Conservation (phyloP, 2,113 vertebrate genomes). For the Spizaetus ornatus region DNA sequence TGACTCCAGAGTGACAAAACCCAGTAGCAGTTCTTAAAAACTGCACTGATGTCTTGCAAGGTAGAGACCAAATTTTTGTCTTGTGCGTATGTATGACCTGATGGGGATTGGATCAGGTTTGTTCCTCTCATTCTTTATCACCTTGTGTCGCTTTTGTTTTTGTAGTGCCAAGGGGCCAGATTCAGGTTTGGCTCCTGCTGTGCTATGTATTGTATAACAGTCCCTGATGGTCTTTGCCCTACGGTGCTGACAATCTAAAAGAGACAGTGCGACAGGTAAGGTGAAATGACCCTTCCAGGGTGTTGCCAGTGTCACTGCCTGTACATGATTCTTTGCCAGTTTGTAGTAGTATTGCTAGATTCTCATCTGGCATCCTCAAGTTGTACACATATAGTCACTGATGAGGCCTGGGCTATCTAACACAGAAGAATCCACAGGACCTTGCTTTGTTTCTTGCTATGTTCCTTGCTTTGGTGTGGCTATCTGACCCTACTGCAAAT, state of each 20-base stretch:
- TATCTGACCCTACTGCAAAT: not conserved
- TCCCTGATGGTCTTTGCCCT: not conserved
- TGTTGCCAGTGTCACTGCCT: not conserved
- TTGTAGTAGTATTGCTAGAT: not conserved
- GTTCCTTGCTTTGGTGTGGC: not conserved
- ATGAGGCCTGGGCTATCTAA: not conserved
- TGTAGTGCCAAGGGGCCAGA: not conserved
- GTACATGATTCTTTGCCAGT: not conserved
- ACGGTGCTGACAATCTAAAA: not conserved
- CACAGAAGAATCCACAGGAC: not conserved
- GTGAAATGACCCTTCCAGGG: not conserved
- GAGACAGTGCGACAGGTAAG: not conserved
- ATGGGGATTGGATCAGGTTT: not conserved
- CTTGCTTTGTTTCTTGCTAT: not conserved
- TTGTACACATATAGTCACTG: accelerated
- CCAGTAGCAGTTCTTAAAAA: not conserved
- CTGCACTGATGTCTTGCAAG: not conserved
- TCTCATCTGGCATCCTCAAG: not conserved
- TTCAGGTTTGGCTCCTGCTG: not conserved
- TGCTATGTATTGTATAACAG: not conserved
- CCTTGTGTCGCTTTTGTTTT: not conserved
- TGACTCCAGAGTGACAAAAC: not conserved
- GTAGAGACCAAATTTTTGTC: not conserved
- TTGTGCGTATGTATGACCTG: not conserved
- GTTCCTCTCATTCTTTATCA: not conserved